Evolutionary conservation across 2,888 invertebrate genomes (phyloP), one percentile per base, ranked within the genome.

Genomic region (Neocrepidodera transversa): DNA sequence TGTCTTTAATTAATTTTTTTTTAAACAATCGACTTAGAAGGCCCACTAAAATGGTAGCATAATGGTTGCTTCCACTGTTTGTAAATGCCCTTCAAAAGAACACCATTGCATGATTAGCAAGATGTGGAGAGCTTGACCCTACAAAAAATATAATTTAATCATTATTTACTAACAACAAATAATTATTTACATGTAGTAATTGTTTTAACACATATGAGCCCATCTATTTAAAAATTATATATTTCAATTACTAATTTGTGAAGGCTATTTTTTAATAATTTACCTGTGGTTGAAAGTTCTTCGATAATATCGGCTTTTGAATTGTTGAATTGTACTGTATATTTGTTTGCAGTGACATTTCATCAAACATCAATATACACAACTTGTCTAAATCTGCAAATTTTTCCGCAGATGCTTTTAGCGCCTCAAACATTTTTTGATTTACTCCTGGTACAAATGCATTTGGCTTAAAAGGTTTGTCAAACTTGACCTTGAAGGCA

Each of bases 391-490:
- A 11, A 1, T 36, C 36, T 36, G 36, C 1, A 6, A 36, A 18
- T 43, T 36, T 36, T 13, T 13, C 36, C 13, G 2, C 14, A 11
- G n/a, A 8, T 13, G 2, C 36, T 36, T 36, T 10, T 17, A 43
- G 17, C n/a, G 23, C 2, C 8, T 43, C 17, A 11, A 43, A 43
- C 35, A 50, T 16, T 50, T 11, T 14, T 14, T 50, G 6, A 10
- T 26, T 47, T 14, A 8, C 13, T 47, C 5, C 54, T 53, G 36
- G 13, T 11, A 2, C 36, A 11, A 36, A 36, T 13, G 36, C 13
- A 36, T 36, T 60, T 68, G 3, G 23, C 23, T 23, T 6, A 23
- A 23, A 23, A 23, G 23, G 3, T 23, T 3, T 6, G 6, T 23
- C 23, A 23, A 6, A 23, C 23, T 23, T 23, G 23, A 3, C 6